phyloP scores from a whole-genome alignment of 2,888 invertebrate genomes.

The Tetheella fluctuosa region DNA sequence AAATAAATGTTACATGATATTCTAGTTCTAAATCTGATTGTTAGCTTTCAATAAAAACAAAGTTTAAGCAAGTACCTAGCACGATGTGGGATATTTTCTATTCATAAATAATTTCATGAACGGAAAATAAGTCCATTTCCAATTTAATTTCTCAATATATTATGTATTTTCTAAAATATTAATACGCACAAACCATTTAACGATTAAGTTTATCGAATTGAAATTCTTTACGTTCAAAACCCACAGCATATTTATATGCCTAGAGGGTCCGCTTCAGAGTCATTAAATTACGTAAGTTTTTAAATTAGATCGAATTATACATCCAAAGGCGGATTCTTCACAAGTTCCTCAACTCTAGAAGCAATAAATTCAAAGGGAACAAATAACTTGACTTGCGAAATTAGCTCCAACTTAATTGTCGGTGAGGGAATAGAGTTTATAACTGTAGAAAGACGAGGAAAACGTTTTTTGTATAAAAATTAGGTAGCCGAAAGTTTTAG shows the following conservation, averaged over 20 bases:
- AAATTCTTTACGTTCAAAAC: no score
- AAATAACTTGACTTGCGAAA: conserved; percentile 71
- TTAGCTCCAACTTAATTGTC: conserved; percentile 69
- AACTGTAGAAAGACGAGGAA: conserved; percentile 43
- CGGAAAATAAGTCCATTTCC: no score
- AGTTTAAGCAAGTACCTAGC: no score
- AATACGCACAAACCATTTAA: no score
- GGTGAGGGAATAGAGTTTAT: conserved; percentile 60
- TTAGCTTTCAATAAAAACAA: no score
- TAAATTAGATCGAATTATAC: conserved; percentile 67
- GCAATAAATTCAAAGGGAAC: conserved; percentile 73
- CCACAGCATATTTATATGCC: conserved; percentile 33
- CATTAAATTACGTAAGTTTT: conserved; percentile 58
- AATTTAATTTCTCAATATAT: no score
- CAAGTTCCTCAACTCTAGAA: conserved; percentile 59
- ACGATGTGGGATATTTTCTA: no score
- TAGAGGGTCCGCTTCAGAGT: conserved; percentile 37
- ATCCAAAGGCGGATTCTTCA: conserved; percentile 63
- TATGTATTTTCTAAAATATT: no score
- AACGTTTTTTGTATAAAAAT: conserved; percentile 52
- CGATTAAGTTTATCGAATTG: no score
- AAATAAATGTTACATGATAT: no score
- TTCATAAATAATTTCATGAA: no score
- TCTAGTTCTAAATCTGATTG: no score
- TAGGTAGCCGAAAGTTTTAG: conserved; percentile 21